These are phyloP conservation scores for Hipposideros armiger DNA, from an alignment of 2,113 vertebrate genomes.

Conservation along the genomic window DNA sequence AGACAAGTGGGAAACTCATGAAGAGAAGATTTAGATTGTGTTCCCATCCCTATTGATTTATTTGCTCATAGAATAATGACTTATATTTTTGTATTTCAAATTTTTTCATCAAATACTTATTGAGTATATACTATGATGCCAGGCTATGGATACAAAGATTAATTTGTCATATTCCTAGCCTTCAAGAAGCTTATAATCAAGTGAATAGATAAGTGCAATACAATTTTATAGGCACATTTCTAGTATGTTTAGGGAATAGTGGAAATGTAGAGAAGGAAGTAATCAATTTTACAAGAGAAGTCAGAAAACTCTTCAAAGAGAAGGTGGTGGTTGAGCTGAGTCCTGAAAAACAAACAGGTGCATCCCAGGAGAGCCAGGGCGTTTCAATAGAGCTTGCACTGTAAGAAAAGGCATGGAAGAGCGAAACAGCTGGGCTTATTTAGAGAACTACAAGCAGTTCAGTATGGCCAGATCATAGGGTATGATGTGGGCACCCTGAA, in stretches of 20 bases:
- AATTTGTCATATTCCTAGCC: neutral
- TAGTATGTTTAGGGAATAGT: neutral
- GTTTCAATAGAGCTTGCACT: neutral
- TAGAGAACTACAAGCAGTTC: neutral
- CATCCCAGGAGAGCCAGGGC: neutral
- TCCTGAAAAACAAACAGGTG: conserved; percentile 40
- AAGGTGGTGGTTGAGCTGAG: neutral
- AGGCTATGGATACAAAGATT: conserved; percentile 31
- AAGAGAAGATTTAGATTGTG: conserved; percentile 14
- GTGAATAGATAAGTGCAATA: neutral
- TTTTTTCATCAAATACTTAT: conserved; percentile 21
- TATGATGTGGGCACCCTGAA: neutral
- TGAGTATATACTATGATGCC: neutral
- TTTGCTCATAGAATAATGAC: neutral
- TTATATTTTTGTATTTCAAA: conserved; percentile 18
- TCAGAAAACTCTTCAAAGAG: conserved; percentile 33
- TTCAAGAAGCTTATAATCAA: conserved; percentile 13
- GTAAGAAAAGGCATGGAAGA: neutral
- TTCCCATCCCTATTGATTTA: neutral
- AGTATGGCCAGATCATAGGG: neutral
- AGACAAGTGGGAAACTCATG: neutral
- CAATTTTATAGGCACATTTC: conserved; percentile 17
- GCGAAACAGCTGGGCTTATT: neutral
- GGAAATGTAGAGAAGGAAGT: neutral
- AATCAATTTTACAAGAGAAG: conserved; percentile 28